Evolutionary conservation across 2,797 vertebrate species (phyloP).

Genomic region (Anabas testudineus): DNA sequence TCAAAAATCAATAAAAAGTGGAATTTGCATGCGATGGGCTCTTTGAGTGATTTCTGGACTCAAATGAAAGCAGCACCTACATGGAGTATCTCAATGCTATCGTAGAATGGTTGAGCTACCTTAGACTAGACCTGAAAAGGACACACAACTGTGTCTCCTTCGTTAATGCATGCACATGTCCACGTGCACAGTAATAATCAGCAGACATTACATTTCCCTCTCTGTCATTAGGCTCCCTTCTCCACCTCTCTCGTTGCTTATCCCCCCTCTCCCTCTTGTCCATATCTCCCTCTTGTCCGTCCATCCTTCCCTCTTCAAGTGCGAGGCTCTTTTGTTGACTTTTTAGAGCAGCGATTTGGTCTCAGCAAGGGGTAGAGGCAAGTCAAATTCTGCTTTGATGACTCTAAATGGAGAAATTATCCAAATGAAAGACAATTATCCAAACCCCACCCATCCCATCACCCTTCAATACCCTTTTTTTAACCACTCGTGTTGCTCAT

Average conservation of each 20-base stretch:
- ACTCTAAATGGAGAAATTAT: constrained; percentile 80
- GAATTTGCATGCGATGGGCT: too few species aligned
- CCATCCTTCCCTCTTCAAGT: constrained; percentile 46
- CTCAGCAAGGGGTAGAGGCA: constrained; percentile 62
- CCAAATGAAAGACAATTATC: constrained; percentile 80
- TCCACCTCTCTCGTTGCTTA: constrained; percentile 2
- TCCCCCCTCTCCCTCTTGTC: constrained; percentile 28
- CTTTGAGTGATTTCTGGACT: too few species aligned
- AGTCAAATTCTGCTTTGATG: constrained; percentile 78
- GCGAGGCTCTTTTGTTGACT: constrained; percentile 73
- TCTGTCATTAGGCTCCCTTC: constrained; percentile 13
- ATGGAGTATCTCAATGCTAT: not conserved
- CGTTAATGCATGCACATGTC: constrained; percentile 34
- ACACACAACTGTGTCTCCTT: not conserved
- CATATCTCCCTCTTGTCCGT: constrained; percentile 52
- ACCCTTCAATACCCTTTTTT: constrained; percentile 54
- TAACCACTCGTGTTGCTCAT: constrained; percentile 26
- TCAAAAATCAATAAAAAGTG: too few species aligned
- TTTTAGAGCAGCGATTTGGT: constrained; percentile 72
- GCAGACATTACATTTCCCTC: not conserved
- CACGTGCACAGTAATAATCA: constrained; percentile 41
- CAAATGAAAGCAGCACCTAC: constrained; percentile 4
- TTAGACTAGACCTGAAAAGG: not conserved
- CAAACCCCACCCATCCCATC: constrained; percentile 63
- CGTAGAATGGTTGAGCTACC: not conserved